Base-by-base conservation (phyloP, 2,797 vertebrate species). In the Sebastes ruberrimus region DNA sequence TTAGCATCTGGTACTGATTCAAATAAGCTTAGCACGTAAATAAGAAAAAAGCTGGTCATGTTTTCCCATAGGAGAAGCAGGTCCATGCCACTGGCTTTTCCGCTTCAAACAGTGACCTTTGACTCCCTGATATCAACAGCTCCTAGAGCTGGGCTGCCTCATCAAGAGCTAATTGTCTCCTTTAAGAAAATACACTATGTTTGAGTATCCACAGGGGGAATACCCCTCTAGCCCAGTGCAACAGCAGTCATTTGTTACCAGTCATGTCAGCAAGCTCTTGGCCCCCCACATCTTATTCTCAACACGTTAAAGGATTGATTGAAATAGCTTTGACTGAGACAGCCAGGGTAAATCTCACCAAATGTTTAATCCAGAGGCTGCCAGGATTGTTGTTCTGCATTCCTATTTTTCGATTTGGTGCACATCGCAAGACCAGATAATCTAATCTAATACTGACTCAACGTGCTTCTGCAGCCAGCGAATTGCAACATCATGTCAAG, bases 31-130 rank as follows among this genome's bases (percentile, higher is more conserved):
- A 78, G 32, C 27, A 70, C 65, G 75, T 71, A 92, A 83, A 88
- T 87, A 71, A 79, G 71, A 84, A 83, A 28, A 87, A 60, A 67
- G 16, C 18, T 57, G 69, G 79, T 85, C n/a, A 86, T 90, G 75
- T 93, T 93, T 87, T 84, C 88, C 86, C 87, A 77, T 52, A 74
- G 80, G 86, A 85, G 71, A 30, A 63, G 72, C 71, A 71, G 60
- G 82, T 86, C 86, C 61, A 16, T 89, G 92, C 90, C 89, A 73
- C 77, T 72, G 64, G 81, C 85, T 89, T 81, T 84, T 82, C 80
- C 71, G 80, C 94, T 93, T 91, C 82, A 90, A 88, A 89, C 75
- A 62, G 52, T 81, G 84, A 93, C 91, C 91, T 89, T 71, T 93
- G 92, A 91, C 92, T 55, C 69, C 71, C 22, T 76, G 85, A 69